These are phyloP conservation scores for Drosophila athabasca DNA, from an alignment of 1,140 invertebrate genomes.

Conservation along the genomic window DNA sequence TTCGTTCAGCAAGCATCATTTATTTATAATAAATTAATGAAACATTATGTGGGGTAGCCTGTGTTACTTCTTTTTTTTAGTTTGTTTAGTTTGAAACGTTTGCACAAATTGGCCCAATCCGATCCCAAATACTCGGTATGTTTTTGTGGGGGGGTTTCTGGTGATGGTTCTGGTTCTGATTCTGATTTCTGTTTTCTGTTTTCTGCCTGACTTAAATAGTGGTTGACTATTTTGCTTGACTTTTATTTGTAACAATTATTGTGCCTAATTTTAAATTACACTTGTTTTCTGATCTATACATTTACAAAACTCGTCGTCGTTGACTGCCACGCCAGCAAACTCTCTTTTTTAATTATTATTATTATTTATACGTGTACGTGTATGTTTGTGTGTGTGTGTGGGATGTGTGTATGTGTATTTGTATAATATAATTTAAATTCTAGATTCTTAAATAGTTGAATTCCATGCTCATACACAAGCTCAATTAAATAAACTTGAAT, in stretches of 20 bases:
- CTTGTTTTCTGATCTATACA: conserved; percentile 63
- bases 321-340: conserved; percentile 55
- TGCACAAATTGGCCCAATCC: conserved; percentile 13
- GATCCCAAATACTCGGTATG: conserved; percentile 27
- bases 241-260: conserved; percentile 71
- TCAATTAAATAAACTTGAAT: conserved; percentile 55
- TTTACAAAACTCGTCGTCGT: conserved; percentile 66
- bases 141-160: background rate
- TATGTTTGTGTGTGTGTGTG: conserved; percentile 18
- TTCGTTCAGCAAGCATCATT: conserved; percentile 65
- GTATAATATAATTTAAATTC: conserved; percentile 60
- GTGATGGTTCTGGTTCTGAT: background rate
- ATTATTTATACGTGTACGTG: conserved; percentile 2
- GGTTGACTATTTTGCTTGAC: conserved; percentile 55
- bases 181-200: background rate
- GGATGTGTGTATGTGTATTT: conserved; percentile 35
- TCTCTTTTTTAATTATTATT: conserved; percentile 33
- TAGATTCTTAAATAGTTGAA: conserved; percentile 77
- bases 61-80: background rate
- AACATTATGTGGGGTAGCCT: conserved; percentile 44
- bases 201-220: conserved; percentile 44
- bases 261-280: conserved; percentile 75
- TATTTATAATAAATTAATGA: conserved; percentile 79
- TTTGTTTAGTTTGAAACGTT: conserved; percentile 26
- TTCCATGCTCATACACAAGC: conserved; percentile 68